These are phyloP conservation scores for Plemyria rubiginata DNA, from an alignment of 2,888 invertebrate species.

Conservation along the genomic window DNA sequence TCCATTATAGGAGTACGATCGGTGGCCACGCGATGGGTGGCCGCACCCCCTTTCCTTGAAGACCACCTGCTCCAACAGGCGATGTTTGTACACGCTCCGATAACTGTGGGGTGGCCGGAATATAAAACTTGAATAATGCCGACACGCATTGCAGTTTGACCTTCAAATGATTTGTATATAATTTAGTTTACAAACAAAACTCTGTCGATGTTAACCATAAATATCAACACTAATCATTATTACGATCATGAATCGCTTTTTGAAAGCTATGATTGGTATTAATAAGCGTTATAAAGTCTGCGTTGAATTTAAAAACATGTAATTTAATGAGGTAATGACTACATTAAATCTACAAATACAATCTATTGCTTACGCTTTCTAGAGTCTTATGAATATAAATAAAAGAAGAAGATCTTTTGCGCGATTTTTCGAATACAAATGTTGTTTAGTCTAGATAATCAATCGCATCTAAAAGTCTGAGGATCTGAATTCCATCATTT, in stretches of 20 bases:
- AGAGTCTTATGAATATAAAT: slow-evolving; percentile 33
- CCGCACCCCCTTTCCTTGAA: slow-evolving; percentile 43
- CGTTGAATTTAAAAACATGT: slow-evolving; percentile 38
- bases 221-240: slow-evolving; percentile 16
- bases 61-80: slow-evolving; percentile 62
- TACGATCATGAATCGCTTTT: slow-evolving; percentile 25
- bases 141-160: slow-evolving; percentile 44
- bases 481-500: slow-evolving; percentile 47
- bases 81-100: slow-evolving; percentile 53
- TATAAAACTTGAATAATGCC: slow-evolving; percentile 42
- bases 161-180: slow-evolving; percentile 47
- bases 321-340: slow-evolving; percentile 40
- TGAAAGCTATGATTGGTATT: slow-evolving; percentile 36
- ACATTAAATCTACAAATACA: slow-evolving; percentile 35
- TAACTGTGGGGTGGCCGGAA: slow-evolving; percentile 50
- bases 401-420: slow-evolving; percentile 31
- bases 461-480: slow-evolving; percentile 34
- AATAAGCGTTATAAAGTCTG: slow-evolving; percentile 40
- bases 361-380: slow-evolving; percentile 43
- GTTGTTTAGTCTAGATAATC: slow-evolving; percentile 37
- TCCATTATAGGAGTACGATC: slow-evolving; percentile 49
- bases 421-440: slow-evolving; percentile 32
- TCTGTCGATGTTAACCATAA: slow-evolving; percentile 16
- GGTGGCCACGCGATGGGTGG: slow-evolving; percentile 59
- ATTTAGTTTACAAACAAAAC: slow-evolving; percentile 30